A percentile compares a stretch with the other conserved stretches of the same genome.
phyloP scores from a whole-genome alignment of 2,888 invertebrate species.

The Erebia ligea region DNA sequence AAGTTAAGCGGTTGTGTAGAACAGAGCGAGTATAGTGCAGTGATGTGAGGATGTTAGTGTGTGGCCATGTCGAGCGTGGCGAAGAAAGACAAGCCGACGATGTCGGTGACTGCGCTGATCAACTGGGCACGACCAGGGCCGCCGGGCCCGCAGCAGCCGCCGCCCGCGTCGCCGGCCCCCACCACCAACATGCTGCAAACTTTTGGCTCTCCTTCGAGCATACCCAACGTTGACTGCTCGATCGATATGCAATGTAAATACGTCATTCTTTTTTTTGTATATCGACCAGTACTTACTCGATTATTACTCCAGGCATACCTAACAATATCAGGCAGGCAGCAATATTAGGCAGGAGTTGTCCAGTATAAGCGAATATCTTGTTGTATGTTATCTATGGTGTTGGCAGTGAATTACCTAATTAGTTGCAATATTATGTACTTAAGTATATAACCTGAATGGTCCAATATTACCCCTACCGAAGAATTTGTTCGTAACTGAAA shows the following conservation, averaged over 20 bases:
- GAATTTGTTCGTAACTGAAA: too few species aligned
- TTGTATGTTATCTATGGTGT: too few species aligned
- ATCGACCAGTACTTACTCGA: background rate
- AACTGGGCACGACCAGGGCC: conserved; percentile 85
- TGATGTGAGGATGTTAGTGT: conserved; percentile 79
- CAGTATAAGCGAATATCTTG: background rate
- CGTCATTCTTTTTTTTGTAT: conserved; percentile 2
- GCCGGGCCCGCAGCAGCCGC: conserved; percentile 62
- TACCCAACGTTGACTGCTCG: conserved; percentile 71
- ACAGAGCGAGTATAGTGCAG: conserved; percentile 54
- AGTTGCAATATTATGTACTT: too few species aligned
- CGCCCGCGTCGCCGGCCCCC: conserved; percentile 64
- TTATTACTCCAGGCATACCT: background rate
- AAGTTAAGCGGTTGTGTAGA: conserved; percentile 57
- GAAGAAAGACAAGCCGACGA: conserved; percentile 94
- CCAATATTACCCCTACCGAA: too few species aligned
- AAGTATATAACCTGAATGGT: too few species aligned
- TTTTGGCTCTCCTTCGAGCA: conserved; percentile 58
- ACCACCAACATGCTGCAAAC: conserved; percentile 59
- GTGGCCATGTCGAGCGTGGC: conserved; percentile 85
- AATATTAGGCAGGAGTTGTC: background rate
- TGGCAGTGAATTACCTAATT: too few species aligned
- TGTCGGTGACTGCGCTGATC: conserved; percentile 93
- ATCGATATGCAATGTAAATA: conserved; percentile 78
- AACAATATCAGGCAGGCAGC: too few species aligned